A percentile compares a stretch with the other conserved stretches of the same genome.
Evolutionary conservation across 2,797 vertebrate species (phyloP).

Genomic region (Protosalanx chinensis): DNA sequence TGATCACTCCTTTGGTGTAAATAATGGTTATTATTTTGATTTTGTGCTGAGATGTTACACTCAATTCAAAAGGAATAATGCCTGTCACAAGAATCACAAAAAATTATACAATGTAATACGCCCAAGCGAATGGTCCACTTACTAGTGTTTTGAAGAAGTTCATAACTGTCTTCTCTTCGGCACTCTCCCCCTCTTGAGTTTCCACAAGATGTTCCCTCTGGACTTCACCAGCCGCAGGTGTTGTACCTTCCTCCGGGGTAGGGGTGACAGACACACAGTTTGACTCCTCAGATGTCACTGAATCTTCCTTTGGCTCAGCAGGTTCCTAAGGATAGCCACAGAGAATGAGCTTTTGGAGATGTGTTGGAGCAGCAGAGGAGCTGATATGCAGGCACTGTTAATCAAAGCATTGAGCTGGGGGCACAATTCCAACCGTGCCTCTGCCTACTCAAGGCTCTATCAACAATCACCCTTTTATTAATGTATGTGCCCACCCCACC

Average conservation of each 20-base stretch:
- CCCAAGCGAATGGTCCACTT: slow-evolving; percentile 59
- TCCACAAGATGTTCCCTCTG: slow-evolving; percentile 43
- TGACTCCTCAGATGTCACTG: slow-evolving; percentile 50
- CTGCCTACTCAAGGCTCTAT: slow-evolving; percentile 74
- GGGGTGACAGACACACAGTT: slow-evolving; percentile 44
- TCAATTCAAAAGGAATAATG: background rate
- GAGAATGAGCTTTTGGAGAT: slow-evolving; percentile 63
- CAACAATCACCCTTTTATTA: slow-evolving; percentile 82
- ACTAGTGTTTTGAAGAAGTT: slow-evolving; percentile 98
- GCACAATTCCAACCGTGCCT: slow-evolving; percentile 82
- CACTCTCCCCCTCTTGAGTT: slow-evolving; percentile 52
- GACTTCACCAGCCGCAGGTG: slow-evolving; percentile 35
- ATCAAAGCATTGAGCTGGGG: slow-evolving; percentile 74
- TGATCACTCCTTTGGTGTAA: too few species aligned
- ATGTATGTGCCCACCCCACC: slow-evolving; percentile 59
- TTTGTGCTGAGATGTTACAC: background rate
- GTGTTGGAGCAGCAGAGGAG: slow-evolving; percentile 55
- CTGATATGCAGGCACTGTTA: slow-evolving; percentile 71
- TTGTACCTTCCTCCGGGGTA: slow-evolving; percentile 37
- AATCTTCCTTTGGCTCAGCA: slow-evolving; percentile 63
- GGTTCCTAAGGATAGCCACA: slow-evolving; percentile 77
- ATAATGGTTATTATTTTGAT: too few species aligned
- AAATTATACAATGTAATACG: too few species aligned
- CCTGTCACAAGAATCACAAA: background rate
- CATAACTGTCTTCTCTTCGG: slow-evolving; percentile 86